A percentile compares a stretch with the other conserved stretches of the same genome.
Evolutionary conservation across 2,797 vertebrate genomes (phyloP).

Genomic region (Gymnothorax reevesii): DNA sequence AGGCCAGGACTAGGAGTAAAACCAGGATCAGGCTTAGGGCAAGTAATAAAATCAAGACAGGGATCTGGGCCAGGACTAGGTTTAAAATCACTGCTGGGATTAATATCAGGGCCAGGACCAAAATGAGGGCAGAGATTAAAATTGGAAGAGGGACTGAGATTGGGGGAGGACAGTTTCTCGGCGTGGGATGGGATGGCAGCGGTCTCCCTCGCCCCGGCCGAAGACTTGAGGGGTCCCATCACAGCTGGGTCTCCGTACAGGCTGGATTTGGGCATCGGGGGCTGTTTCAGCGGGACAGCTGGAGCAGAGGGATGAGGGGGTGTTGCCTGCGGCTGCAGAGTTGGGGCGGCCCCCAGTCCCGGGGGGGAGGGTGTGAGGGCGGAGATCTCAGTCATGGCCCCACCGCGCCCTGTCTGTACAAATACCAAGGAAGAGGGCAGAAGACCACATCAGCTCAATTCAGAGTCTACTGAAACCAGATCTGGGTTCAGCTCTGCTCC

Average conservation of each 20-base stretch:
- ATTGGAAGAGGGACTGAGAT: no score
- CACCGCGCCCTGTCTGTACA: slow-evolving; percentile 54
- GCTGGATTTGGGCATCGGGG: slow-evolving; percentile 61
- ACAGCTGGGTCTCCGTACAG: slow-evolving; percentile 63
- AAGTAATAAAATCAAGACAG: no score
- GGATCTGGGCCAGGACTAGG: no score
- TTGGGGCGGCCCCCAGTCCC: slow-evolving; percentile 56
- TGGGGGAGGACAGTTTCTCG: neutral
- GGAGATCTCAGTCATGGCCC: slow-evolving; percentile 74
- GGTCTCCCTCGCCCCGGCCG: slow-evolving; percentile 15
- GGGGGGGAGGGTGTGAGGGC: slow-evolving; percentile 67
- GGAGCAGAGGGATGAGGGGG: slow-evolving; percentile 36
- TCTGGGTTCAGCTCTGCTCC: no score
- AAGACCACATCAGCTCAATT: neutral
- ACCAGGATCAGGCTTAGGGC: no score
- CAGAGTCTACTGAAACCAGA: neutral
- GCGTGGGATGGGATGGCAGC: neutral
- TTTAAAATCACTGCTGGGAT: no score
- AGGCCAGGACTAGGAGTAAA: no score
- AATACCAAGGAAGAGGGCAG: slow-evolving; percentile 27
- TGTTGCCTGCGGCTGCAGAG: slow-evolving; percentile 55
- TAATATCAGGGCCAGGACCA: no score
- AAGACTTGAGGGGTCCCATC: slow-evolving; percentile 44
- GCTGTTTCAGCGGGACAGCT: slow-evolving; percentile 49
- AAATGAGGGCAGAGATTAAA: no score